Evolutionary conservation across 2,888 invertebrate genomes (phyloP).

Genomic region (Eupithecia abbreviata): DNA sequence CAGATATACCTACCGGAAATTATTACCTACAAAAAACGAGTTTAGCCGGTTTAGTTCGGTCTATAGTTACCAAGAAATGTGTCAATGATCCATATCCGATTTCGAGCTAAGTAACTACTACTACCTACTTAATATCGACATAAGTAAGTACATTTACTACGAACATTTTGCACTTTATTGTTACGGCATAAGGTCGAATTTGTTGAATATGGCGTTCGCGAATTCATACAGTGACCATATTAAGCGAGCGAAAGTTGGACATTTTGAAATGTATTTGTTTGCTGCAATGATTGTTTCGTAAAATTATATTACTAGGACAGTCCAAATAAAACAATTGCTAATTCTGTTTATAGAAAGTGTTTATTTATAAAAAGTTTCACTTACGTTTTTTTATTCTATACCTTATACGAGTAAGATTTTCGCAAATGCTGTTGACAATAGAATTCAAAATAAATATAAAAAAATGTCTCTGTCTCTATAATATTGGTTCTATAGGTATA

Average conservation of each 20-base stretch:
- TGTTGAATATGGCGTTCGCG: conserved; percentile 36
- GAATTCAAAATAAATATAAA: no score
- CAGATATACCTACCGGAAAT: conserved; percentile 27
- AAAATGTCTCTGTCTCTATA: no score
- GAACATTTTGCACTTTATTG: conserved; percentile 5
- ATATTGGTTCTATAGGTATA: no score
- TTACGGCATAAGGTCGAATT: conserved; percentile 24
- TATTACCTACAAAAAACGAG: conserved; percentile 27
- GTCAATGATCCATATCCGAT: conserved; percentile 5
- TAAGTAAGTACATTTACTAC: neutral
- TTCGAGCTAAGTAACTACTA: neutral
- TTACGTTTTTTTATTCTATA: neutral
- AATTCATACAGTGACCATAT: conserved; percentile 57
- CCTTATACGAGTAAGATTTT: neutral
- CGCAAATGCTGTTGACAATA: neutral
- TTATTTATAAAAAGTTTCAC: neutral
- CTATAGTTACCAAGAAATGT: conserved; percentile 1
- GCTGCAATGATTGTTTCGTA: neutral
- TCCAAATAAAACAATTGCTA: neutral
- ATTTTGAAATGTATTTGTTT: conserved; percentile 35
- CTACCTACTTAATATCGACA: neutral
- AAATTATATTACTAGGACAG: neutral
- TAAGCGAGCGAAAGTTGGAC: conserved; percentile 50
- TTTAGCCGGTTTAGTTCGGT: conserved; percentile 7
- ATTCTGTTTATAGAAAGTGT: neutral